phyloP scores from a whole-genome alignment of 1,140 invertebrate species.

The Amphibalanus amphitrite region DNA sequence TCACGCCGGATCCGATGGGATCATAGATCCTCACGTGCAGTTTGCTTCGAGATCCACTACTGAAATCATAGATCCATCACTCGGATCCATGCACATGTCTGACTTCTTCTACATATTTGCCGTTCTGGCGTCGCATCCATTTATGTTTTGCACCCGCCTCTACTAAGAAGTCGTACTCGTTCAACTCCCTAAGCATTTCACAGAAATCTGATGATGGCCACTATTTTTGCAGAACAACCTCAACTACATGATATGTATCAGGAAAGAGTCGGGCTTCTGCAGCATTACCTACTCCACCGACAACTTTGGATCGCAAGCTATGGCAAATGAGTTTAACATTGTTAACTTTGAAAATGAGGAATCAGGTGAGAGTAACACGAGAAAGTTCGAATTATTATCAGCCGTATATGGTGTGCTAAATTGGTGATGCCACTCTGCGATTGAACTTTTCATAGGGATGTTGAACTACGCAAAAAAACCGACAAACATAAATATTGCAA shows the following conservation, averaged over 20 bases:
- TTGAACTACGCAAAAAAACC: too few relatives aligned
- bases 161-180: background rate
- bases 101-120: too few relatives aligned
- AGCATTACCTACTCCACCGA: slow-evolving; percentile 37
- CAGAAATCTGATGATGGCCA: background rate
- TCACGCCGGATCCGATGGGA: too few relatives aligned
- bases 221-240: slow-evolving; percentile 51
- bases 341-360: background rate
- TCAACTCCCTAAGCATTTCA: background rate
- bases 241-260: slow-evolving; percentile 57
- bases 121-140: background rate
- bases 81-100: too few relatives aligned
- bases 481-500: too few relatives aligned
- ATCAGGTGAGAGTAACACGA: background rate
- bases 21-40: too few relatives aligned
- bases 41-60: too few relatives aligned
- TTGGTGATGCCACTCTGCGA: too few relatives aligned
- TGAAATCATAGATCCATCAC: too few relatives aligned
- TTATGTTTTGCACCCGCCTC: background rate
- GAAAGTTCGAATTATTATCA: too few relatives aligned
- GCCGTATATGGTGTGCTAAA: too few relatives aligned
- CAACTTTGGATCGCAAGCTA: background rate
- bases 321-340: background rate
- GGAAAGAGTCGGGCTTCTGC: slow-evolving; percentile 40
- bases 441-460: too few relatives aligned